These are phyloP conservation scores for Papilio elwesi DNA, from an alignment of 2,888 invertebrate species.

Conservation along the genomic window DNA sequence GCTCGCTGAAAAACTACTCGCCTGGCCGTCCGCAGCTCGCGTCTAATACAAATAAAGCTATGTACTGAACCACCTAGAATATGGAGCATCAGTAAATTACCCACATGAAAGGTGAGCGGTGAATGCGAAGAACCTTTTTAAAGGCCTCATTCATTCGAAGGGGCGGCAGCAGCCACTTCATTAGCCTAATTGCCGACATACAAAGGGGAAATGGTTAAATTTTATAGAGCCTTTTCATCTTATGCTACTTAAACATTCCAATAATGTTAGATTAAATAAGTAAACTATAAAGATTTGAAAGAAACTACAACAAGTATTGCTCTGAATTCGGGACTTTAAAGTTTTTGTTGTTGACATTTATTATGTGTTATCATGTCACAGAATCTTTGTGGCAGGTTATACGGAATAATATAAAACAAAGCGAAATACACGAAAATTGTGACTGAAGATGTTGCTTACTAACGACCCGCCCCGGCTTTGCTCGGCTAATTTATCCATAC, in stretches of 20 bases:
- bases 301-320: background rate
- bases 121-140: slow-evolving; percentile 72
- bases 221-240: slow-evolving; percentile 78
- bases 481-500: too few relatives aligned
- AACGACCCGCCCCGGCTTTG: too few relatives aligned
- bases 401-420: background rate
- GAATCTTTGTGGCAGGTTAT: background rate
- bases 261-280: slow-evolving; percentile 33
- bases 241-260: slow-evolving; percentile 59
- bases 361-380: background rate
- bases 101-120: slow-evolving; percentile 79
- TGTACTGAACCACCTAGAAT: slow-evolving; percentile 52
- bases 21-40: slow-evolving; percentile 43
- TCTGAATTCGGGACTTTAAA: background rate
- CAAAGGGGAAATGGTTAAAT: slow-evolving; percentile 78
- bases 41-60: slow-evolving; percentile 64
- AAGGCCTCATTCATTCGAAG: slow-evolving; percentile 75
- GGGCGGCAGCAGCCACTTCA: slow-evolving; percentile 69
- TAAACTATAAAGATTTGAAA: background rate
- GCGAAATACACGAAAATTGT: too few relatives aligned
- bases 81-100: slow-evolving; percentile 76
- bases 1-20: slow-evolving; percentile 35
- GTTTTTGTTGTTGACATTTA: background rate
- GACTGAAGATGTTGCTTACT: too few relatives aligned
- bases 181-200: slow-evolving; percentile 80